Base-by-base conservation (phyloP, 2,797 vertebrate species). In the Neomorphus geoffroyi region DNA sequence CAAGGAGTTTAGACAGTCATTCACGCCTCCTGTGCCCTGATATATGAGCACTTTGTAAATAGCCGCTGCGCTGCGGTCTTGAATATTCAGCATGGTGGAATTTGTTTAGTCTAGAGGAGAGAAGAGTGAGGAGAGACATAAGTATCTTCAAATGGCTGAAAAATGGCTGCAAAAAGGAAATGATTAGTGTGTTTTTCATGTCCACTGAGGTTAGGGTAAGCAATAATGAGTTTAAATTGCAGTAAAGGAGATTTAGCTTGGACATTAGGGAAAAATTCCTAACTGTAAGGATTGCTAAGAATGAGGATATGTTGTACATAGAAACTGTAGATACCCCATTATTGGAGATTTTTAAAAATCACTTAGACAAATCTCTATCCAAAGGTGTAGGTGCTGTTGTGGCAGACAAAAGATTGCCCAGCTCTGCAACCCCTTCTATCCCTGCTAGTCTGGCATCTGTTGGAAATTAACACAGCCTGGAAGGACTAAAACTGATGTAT, bases 51-150 rank as follows among this genome's bases (percentile, higher is more conserved):
- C 13, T 73, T 54, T 71, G 53, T 78, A 90, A 81, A 80, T 11
- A 92, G 27, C 17, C 15, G 41, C 16, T 10, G 33, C 82, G 46
- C 16, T 10, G 33, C 82, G 6, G 30, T 58, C 33, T 45, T 94
- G 64, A 93, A 89, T 92, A 91, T 80, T 88, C 81, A 82, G 60
- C 30, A 35, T 71, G 56, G 56, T 66, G 67, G 67, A 94, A 92
- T 88, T 94, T 90, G 41, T 96, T 94, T 94, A 91, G 79, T 87
- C 74, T 92, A 62, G 30, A 70, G 15, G 27, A 90, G 30, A 10
- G 35, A 89, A 70, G 39, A 82, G 27, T 70, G 72, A 90, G 37
- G 30, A 87, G 15, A 91, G 33, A 88, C 18, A 10, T 86, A 73
- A 66, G n/a, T 57, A 30, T 78, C 69, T 78, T 60, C 28, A 67